Conservation (phyloP, 92 coral and sea anemone genomes). For the Bergia sp. region DNA sequence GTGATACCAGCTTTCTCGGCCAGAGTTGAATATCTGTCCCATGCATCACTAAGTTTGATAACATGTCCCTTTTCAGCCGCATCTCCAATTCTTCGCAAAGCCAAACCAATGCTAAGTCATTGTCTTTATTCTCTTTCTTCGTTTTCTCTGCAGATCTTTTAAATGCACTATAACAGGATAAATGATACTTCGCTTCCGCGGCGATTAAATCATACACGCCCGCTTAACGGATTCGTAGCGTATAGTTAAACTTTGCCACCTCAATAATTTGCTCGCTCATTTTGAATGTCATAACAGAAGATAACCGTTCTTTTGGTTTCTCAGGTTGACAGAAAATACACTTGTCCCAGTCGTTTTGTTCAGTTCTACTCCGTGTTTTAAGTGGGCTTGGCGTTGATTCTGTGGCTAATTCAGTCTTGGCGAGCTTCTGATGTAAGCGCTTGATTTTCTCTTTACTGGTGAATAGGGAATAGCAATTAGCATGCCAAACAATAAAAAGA, state of each 20-base stretch:
- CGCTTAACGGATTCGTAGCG: slow-evolving; percentile 52
- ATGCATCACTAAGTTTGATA: slow-evolving; percentile 62
- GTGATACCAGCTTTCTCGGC: slow-evolving; percentile 48
- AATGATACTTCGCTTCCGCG: slow-evolving; percentile 56
- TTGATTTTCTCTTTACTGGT: slow-evolving; percentile 1
- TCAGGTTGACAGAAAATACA: slow-evolving; percentile 45
- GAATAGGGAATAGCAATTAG: neutral
- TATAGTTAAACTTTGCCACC: slow-evolving; percentile 53
- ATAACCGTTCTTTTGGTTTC: slow-evolving; percentile 47
- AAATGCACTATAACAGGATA: slow-evolving; percentile 48
- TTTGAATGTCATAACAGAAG: slow-evolving; percentile 58
- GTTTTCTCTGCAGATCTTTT: slow-evolving; percentile 38
- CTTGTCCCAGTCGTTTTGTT: slow-evolving; percentile 15
- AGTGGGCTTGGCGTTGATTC: neutral
- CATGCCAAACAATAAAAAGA: slow-evolving; percentile 10
- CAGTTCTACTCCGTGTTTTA: neutral
- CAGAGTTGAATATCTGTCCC: slow-evolving; percentile 61
- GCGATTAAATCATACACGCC: slow-evolving; percentile 63
- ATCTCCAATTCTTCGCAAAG: slow-evolving; percentile 60
- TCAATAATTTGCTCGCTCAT: slow-evolving; percentile 66
- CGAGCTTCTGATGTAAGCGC: slow-evolving; percentile 1
- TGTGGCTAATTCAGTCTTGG: neutral
- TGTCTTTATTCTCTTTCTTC: slow-evolving; percentile 32
- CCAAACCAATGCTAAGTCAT: slow-evolving; percentile 60
- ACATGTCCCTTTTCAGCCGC: slow-evolving; percentile 65